Base-by-base conservation (phyloP, 2,888 invertebrate genomes). In the Diplolepis rosae region DNA sequence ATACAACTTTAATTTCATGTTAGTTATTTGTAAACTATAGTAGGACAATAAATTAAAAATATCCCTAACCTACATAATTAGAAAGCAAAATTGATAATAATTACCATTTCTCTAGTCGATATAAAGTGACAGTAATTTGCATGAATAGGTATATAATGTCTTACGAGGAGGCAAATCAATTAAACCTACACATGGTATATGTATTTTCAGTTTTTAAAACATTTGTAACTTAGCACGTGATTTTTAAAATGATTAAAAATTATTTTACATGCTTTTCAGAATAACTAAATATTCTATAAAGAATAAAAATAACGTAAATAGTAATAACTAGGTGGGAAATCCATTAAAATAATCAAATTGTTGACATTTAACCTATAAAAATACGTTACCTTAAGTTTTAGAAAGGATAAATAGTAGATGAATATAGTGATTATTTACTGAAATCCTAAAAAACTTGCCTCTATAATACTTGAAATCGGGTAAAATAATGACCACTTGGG, bases 401-500 rank as follows among this genome's bases (percentile, higher is more conserved):
- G 48, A 22, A 39, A 54, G 28, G n/a, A 72, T 28, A 50, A 13
- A n/a, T 32, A 28, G 56, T 48, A 13, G 18, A 18, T 13, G 56
- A 39, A n/a, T 18, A 24, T 50, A 24, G 4, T 39, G 1, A 27
- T 52, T 28, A 52, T 69, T 39, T 65, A 42, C 39, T 9, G 70
- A 68, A 72, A 50, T 68, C 39, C 51, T 69, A 6, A 18, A 70
- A 65, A 70, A 76, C 76, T 71, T 76, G 73, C 74, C 74, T 72
- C 68, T 45, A 45, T 5, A 52, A 45, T 72, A 72, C 51, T 70
- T 69, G 11, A 51, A 74, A 65, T 74, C 74, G 71, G 50, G 69
- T 61, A 27, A 69, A 76, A 71, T 74, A 72, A 76, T 76, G 71
- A 68, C 71, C 51, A 71, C 74, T 68, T 70, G 72, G 65, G 51